These are phyloP conservation scores for Ctenopoma multispine DNA, from an alignment of 2,797 vertebrate species.

Conservation along the genomic window DNA sequence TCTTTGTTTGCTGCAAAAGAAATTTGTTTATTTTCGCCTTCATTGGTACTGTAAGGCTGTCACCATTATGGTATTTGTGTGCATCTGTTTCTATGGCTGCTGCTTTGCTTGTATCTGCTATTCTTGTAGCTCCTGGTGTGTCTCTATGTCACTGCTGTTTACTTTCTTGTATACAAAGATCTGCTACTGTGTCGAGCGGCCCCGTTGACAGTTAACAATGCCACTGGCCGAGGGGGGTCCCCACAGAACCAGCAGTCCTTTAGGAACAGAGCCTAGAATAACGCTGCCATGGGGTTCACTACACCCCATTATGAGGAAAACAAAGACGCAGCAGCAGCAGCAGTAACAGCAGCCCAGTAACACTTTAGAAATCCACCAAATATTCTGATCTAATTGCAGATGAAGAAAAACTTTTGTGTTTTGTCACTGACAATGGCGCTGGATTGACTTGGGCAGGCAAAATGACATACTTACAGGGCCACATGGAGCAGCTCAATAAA, in stretches of 20 bases:
- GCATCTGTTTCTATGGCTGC: conserved; percentile 41
- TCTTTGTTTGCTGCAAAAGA: conserved; percentile 64
- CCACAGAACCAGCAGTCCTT: conserved; percentile 68
- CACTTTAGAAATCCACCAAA: conserved; percentile 46
- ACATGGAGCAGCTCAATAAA: conserved; percentile 47
- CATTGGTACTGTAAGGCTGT: conserved; percentile 52
- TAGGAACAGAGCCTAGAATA: conserved; percentile 68
- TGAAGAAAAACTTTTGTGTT: conserved; percentile 59
- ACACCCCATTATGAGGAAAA: conserved; percentile 51
- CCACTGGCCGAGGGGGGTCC: conserved; percentile 69
- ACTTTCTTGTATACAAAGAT: conserved; percentile 74
- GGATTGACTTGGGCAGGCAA: conserved; percentile 49
- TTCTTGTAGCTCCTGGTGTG: conserved; percentile 59
- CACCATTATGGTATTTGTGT: conserved; percentile 49
- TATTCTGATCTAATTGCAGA: conserved; percentile 60
- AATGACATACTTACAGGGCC: conserved; percentile 51
- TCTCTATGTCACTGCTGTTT: conserved; percentile 73
- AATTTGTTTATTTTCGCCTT: conserved; percentile 57
- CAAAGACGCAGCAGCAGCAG: conserved; percentile 38
- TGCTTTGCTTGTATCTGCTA: conserved; percentile 49
- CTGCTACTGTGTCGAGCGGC: conserved; percentile 64
- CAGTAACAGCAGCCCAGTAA: conserved; percentile 37
- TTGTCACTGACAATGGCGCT: conserved; percentile 39
- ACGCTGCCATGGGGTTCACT: conserved; percentile 53
- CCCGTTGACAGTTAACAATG: conserved; percentile 81